These are phyloP conservation scores for Centruroides sculpturatus DNA, from an alignment of 1,140 invertebrate species.

Conservation along the genomic window DNA sequence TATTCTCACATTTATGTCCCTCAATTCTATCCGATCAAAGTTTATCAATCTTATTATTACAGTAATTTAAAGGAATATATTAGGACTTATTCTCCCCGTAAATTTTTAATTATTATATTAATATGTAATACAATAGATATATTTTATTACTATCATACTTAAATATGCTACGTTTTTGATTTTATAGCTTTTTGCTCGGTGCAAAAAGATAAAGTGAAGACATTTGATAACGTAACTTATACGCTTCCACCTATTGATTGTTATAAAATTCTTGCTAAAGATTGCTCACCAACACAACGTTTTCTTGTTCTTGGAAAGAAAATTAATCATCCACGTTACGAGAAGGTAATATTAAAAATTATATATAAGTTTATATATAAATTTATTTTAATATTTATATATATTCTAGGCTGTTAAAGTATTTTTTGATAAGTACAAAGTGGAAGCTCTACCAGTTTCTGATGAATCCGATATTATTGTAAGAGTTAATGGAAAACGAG, in stretches of 20 bases:
- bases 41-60: too few species aligned
- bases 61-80: too few species aligned
- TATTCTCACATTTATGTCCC: neutral
- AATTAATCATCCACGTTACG: slow-evolving; percentile 7
- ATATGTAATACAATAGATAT: too few species aligned
- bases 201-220: slow-evolving; percentile 6
- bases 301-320: slow-evolving; percentile 13
- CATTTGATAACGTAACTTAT: slow-evolving; percentile 13
- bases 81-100: too few species aligned
- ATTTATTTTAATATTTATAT: neutral
- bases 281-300: slow-evolving; percentile 12
- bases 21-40: too few species aligned
- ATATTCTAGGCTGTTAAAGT: slow-evolving; percentile 9
- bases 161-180: neutral
- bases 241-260: slow-evolving; percentile 12
- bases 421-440: slow-evolving; percentile 11
- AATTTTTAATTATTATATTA: too few species aligned
- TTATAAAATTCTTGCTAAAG: slow-evolving; percentile 14
- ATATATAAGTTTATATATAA: neutral
- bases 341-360: slow-evolving; percentile 3
- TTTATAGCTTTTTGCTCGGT: slow-evolving; percentile 8
- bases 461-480: slow-evolving; percentile 11
- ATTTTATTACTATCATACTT: neutral
- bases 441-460: slow-evolving; percentile 10
- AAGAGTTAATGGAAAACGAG: slow-evolving; percentile 5